Evolutionary conservation across 1,140 invertebrate genomes (phyloP).

Genomic region (Trichonephila clavipes): DNA sequence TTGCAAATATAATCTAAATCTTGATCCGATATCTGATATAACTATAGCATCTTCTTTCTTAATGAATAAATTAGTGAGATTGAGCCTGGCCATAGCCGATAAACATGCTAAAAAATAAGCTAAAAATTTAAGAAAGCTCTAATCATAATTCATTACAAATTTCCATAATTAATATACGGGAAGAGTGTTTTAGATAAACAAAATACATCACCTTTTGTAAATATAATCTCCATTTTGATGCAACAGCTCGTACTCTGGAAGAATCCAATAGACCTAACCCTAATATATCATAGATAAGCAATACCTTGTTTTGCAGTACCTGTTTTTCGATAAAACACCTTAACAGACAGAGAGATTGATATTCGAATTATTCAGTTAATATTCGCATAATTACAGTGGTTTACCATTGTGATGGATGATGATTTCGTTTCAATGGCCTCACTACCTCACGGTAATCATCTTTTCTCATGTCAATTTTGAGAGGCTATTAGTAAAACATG

Average conservation of each 20-base stretch:
- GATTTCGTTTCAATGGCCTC: background rate
- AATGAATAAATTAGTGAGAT: no score
- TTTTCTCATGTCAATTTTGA: constrained; percentile 45
- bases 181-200: background rate
- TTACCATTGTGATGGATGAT: constrained; percentile 14
- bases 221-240: background rate
- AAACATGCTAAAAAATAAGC: no score
- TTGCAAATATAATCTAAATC: no score
- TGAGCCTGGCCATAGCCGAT: no score
- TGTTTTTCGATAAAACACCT: constrained; percentile 39
- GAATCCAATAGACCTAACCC: background rate
- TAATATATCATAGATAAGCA: background rate
- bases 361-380: constrained; percentile 52
- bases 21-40: no score
- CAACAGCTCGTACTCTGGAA: background rate
- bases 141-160: background rate
- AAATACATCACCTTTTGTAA: background rate
- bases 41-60: no score
- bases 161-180: background rate
- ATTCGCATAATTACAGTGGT: constrained; percentile 52
- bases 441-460: background rate
- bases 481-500: constrained; percentile 23
- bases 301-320: background rate
- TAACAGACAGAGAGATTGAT: constrained; percentile 4
- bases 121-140: background rate